Evolutionary conservation across 1,140 invertebrate species (phyloP).

Genomic region (Varroa destructor): DNA sequence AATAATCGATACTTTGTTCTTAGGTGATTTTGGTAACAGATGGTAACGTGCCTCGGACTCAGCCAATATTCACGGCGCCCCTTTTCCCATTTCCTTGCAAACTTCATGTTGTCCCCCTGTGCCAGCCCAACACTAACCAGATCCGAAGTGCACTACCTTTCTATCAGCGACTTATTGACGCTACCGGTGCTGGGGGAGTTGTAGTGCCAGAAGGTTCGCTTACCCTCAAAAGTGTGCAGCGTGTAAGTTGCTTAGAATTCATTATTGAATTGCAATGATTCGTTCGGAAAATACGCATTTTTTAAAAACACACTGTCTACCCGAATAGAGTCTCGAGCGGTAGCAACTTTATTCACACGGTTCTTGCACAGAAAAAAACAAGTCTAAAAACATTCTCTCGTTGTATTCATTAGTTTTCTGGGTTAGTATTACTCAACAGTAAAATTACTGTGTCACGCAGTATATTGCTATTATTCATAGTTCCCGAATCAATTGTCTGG

Average conservation of each 20-base stretch:
- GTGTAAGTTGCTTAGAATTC: background rate
- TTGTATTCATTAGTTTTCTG: too few relatives aligned
- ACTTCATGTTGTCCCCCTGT: conserved; percentile 58
- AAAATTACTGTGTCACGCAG: too few relatives aligned
- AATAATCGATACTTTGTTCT: conserved; percentile 39
- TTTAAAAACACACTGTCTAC: too few relatives aligned
- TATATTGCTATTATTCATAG: too few relatives aligned
- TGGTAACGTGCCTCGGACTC: conserved; percentile 50
- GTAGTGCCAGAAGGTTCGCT: conserved; percentile 5
- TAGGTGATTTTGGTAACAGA: conserved; percentile 68
- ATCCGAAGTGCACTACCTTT: conserved; percentile 40
- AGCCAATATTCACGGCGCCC: conserved; percentile 39
- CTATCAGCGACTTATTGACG: conserved; percentile 46
- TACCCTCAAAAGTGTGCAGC: conserved; percentile 3
- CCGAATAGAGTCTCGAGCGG: too few relatives aligned
- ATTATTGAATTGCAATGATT: too few relatives aligned
- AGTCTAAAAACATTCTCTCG: too few relatives aligned
- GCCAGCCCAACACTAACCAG: conserved; percentile 39
- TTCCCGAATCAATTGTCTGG: too few relatives aligned
- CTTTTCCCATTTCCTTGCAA: conserved; percentile 68
- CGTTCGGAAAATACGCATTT: too few relatives aligned
- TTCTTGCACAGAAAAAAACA: too few relatives aligned
- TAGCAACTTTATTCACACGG: too few relatives aligned
- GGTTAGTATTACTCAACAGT: too few relatives aligned
- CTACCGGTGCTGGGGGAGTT: conserved; percentile 45